Percentiles rank a stretch among this genome's conserved stretches.
These are phyloP conservation scores for Alauda arvensis DNA, from an alignment of 2,797 vertebrate species.

Conservation along the genomic window DNA sequence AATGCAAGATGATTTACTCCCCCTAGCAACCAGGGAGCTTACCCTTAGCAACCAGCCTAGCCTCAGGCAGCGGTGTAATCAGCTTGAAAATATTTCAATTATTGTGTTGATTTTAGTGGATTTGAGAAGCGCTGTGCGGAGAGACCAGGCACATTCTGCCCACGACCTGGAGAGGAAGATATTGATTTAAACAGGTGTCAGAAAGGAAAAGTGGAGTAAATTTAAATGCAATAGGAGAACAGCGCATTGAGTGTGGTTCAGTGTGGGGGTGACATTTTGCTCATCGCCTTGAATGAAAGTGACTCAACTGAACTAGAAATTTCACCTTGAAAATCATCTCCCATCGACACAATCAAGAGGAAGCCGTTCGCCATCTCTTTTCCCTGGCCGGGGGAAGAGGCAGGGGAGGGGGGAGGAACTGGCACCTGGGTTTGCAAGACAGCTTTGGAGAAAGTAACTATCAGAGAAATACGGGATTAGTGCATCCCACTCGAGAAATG, in stretches of 20 bases:
- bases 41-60: constrained; percentile 99
- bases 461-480: constrained; percentile 11
- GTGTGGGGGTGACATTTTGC: constrained; percentile 94
- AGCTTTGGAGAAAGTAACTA: constrained; percentile 24
- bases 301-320: constrained; percentile 89
- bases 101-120: constrained; percentile 99
- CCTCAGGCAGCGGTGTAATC: constrained; percentile 98
- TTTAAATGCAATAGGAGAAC: constrained; percentile 98
- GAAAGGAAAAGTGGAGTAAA: constrained; percentile 97
- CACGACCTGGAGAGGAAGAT: constrained; percentile 99
- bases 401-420: not conserved
- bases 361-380: constrained; percentile 60
- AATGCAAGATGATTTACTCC: constrained; percentile 99
- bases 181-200: constrained; percentile 99
- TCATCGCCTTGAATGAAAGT: constrained; percentile 94
- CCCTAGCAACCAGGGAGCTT: constrained; percentile 99
- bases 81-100: constrained; percentile 99
- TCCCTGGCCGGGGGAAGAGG: not conserved
- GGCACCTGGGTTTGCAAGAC: not conserved
- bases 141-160: constrained; percentile 95
- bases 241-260: constrained; percentile 83
- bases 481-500: not conserved
- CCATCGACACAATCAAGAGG: constrained; percentile 81
- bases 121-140: constrained; percentile 97
- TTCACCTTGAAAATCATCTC: constrained; percentile 97